Conservation (phyloP, 2,797 vertebrate species). For the Mormyrus proboscirostris region DNA sequence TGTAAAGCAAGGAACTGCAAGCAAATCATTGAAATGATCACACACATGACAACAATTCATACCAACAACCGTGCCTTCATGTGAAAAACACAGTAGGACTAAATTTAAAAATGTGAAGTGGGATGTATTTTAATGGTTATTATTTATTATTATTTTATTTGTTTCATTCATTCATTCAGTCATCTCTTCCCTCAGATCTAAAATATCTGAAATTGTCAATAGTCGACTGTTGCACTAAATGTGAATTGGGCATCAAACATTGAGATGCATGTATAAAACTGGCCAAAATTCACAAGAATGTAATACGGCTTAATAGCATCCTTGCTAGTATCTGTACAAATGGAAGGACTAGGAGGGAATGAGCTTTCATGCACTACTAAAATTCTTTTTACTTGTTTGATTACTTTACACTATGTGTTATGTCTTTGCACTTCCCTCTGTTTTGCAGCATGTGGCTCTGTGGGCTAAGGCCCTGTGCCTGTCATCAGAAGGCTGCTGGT, state of each 20-base stretch:
- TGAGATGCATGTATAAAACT: background rate
- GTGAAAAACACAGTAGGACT: background rate
- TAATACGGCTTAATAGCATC: background rate
- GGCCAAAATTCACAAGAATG: background rate
- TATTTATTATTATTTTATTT: background rate
- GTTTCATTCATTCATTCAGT: background rate
- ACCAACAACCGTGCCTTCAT: background rate
- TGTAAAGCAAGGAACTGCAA: background rate
- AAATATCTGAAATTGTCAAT: background rate
- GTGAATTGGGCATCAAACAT: background rate
- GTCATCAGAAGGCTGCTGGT: background rate
- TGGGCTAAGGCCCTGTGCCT: background rate
- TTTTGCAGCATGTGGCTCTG: background rate
- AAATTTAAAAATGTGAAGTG: background rate
- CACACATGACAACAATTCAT: background rate
- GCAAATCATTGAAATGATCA: background rate
- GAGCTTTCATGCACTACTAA: background rate
- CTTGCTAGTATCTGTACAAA: background rate
- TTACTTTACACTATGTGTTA: background rate
- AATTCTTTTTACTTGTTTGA: background rate
- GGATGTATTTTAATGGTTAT: background rate
- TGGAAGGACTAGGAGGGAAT: background rate
- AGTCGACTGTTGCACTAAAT: background rate
- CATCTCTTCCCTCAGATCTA: background rate
- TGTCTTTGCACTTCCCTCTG: background rate